Conservation (phyloP, 1,140 invertebrate species). For the Lysiphlebus fabarum region DNA sequence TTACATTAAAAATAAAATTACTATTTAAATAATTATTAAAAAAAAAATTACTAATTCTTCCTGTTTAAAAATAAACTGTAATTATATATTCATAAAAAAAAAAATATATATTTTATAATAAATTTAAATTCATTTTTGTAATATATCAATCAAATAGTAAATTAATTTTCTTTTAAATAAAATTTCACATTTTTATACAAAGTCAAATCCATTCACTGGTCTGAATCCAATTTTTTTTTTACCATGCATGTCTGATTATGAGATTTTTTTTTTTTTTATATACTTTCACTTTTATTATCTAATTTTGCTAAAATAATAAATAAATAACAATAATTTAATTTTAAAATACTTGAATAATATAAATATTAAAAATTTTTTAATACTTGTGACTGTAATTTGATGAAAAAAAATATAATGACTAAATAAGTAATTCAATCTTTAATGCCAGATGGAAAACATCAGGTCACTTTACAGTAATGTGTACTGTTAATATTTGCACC, state of each 20-base stretch:
- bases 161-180: too few relatives aligned
- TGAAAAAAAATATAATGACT: constrained; percentile 6
- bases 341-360: too few relatives aligned
- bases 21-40: too few relatives aligned
- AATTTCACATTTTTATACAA: too few relatives aligned
- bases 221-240: constrained; percentile 7
- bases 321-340: constrained; percentile 9
- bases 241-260: constrained; percentile 13
- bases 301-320: constrained; percentile 6
- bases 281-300: constrained; percentile 18
- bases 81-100: too few relatives aligned
- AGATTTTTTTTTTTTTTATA: neutral
- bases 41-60: too few relatives aligned
- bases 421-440: neutral
- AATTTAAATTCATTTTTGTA: too few relatives aligned
- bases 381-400: constrained; percentile 10
- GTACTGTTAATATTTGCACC: constrained; percentile 39
- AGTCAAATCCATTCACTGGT: constrained; percentile 10
- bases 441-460: constrained; percentile 38
- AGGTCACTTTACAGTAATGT: constrained; percentile 44
- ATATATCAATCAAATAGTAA: too few relatives aligned
- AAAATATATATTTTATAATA: too few relatives aligned
- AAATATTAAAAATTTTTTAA: too few relatives aligned
- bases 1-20: too few relatives aligned
- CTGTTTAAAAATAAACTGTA: too few relatives aligned